Evolutionary conservation across 2,113 vertebrate genomes (phyloP).

Genomic region (Patagioenas fasciata): DNA sequence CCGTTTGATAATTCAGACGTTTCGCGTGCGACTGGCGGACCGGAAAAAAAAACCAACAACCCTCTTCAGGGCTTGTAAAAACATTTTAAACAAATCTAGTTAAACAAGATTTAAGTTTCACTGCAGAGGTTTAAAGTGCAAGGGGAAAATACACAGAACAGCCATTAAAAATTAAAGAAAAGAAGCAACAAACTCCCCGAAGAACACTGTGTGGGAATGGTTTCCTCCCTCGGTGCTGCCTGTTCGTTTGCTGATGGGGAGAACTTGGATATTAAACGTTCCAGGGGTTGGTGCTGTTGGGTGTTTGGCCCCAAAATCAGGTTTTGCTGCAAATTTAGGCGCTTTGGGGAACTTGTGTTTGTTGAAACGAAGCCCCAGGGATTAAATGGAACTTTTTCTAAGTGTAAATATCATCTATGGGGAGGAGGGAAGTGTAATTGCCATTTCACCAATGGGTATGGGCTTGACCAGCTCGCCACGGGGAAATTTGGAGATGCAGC

Average conservation of each 20-base stretch:
- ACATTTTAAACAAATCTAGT: background rate
- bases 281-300: background rate
- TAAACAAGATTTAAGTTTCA: background rate
- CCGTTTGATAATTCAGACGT: rapidly evolving
- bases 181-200: background rate
- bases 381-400: background rate
- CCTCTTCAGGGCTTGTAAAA: background rate
- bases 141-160: background rate
- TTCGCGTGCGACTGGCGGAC: background rate
- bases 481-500: background rate
- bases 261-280: background rate
- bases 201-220: background rate
- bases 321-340: background rate
- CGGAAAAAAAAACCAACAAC: background rate
- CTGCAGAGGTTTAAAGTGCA: background rate
- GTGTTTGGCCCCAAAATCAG: background rate
- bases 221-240: background rate
- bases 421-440: background rate
- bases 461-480: background rate
- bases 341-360: background rate
- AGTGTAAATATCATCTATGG: background rate
- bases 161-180: background rate
- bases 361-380: background rate
- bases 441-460: background rate
- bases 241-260: background rate